phyloP scores from a whole-genome alignment of 2,888 invertebrate species.

The Drosophila neutralis region DNA sequence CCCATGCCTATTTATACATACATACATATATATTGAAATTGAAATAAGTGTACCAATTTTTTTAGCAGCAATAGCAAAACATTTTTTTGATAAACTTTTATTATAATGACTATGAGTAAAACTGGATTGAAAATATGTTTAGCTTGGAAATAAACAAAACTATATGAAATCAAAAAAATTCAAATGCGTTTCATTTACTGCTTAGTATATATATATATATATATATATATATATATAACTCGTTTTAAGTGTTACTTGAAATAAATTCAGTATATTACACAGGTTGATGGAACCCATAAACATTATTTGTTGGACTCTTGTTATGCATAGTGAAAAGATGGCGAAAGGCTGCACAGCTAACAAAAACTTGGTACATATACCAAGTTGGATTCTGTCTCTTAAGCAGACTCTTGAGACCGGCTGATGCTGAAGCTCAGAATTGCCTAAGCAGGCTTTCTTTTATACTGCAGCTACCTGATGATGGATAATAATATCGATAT shows the following conservation, averaged over 20 bases:
- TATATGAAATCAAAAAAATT: constrained; percentile 41
- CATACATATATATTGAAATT: constrained; percentile 46
- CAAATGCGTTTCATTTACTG: constrained; percentile 9
- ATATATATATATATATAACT: neutral
- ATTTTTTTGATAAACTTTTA: constrained; percentile 70
- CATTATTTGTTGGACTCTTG: neutral
- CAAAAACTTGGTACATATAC: neutral
- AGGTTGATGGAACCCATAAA: neutral
- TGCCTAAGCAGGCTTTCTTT: neutral
- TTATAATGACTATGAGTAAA: constrained; percentile 68
- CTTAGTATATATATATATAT: neutral
- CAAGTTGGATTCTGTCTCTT: neutral
- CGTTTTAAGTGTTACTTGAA: neutral
- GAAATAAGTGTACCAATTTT: constrained; percentile 56
- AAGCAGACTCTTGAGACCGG: neutral
- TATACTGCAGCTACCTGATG: neutral
- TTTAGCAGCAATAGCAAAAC: constrained; percentile 63
- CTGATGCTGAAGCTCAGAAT: neutral
- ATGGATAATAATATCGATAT: neutral
- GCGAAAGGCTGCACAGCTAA: neutral
- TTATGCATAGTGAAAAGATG: neutral
- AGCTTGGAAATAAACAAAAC: constrained; percentile 70
- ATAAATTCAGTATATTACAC: neutral
- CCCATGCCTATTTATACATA: constrained; percentile 30
- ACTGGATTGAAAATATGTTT: constrained; percentile 65